Base-by-base conservation (phyloP, 2,888 invertebrate species). In the Subacronicta megacephala region DNA sequence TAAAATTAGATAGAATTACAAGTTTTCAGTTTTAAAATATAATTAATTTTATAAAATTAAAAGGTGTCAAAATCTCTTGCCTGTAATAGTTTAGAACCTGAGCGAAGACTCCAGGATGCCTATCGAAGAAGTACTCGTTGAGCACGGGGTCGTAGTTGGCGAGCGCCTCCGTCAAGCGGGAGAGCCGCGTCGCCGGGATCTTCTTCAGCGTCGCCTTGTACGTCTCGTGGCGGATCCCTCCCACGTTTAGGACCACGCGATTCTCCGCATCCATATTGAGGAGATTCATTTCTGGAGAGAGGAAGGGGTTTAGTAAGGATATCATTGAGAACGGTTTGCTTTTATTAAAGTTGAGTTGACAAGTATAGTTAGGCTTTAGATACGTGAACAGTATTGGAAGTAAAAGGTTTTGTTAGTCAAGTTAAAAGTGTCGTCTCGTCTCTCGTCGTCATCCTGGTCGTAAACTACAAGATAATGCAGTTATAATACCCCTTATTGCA, bases 71-170 rank as follows among this genome's bases (percentile, higher is more conserved):
- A n/a, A n/a, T 36, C 0, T 17, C 76, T 87, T 82, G 96, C 96
- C 98, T 97, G 95, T 99, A 99, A 92, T 99, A 99, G 93, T 99
- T 99, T 83, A 98, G 96, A 82, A 98, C 98, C 95, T 99, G 99
- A 56, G 98, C 99, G 93, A 99, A 99, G 77, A 95, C 99, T 50
- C 99, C 99, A 29, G 99, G 99, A 95, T 99, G 99, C 77, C 99
- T 95, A 94, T 99, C 99, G 95, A 99, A 99, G 96, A 99, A 99
- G 95, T 99, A 99, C 95, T 99, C 99, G 94, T 99, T 99, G 83
- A 99, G 96, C 83, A 99, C 98, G 45, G 99, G 99, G 95, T 99
- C 99, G 95, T 99, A 99, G 95, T 99, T 99, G 87, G 99, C 99
- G 82, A 99, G 95, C 41, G 99, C 99, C 94, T 99, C 99, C 63